These are phyloP conservation scores for Pinctada fucata DNA, from an alignment of 2,888 invertebrate genomes.

Conservation along the genomic window DNA sequence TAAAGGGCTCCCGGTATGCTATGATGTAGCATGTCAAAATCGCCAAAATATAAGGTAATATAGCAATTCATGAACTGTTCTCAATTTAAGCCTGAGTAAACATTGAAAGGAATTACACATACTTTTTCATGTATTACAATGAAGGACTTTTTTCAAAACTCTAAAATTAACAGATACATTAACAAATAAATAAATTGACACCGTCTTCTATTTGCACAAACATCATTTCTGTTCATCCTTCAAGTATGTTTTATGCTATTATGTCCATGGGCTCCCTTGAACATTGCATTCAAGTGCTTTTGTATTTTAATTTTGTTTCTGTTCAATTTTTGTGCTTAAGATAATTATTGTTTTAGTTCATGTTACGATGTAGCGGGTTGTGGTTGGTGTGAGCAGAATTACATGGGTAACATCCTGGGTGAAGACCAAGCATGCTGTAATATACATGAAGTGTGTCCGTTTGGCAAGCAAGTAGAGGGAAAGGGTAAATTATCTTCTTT, in stretches of 20 bases:
- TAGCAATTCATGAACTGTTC: background rate
- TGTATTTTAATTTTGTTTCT: background rate
- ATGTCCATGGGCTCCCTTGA: too few species aligned
- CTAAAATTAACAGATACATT: too few species aligned
- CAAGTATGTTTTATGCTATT: too few species aligned
- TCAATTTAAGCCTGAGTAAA: background rate
- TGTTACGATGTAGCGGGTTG: constrained; percentile 18
- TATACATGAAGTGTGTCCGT: constrained; percentile 10
- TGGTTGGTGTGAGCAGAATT: constrained; percentile 10
- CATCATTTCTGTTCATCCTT: too few species aligned
- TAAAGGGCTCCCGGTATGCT: constrained; percentile 5
- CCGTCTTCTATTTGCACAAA: too few species aligned
- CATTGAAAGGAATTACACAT: background rate
- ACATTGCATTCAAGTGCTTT: too few species aligned
- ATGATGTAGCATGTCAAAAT: background rate
- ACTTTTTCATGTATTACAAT: background rate
- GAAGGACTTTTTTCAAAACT: too few species aligned
- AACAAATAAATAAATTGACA: too few species aligned
- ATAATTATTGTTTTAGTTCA: background rate
- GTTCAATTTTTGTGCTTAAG: background rate
- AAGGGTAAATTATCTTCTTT: background rate
- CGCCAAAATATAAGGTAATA: constrained; percentile 4
- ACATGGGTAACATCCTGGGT: background rate
- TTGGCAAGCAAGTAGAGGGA: background rate
- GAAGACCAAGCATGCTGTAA: background rate